Conservation (phyloP, 2,888 invertebrate genomes). For the Shargacucullia verbasci region DNA sequence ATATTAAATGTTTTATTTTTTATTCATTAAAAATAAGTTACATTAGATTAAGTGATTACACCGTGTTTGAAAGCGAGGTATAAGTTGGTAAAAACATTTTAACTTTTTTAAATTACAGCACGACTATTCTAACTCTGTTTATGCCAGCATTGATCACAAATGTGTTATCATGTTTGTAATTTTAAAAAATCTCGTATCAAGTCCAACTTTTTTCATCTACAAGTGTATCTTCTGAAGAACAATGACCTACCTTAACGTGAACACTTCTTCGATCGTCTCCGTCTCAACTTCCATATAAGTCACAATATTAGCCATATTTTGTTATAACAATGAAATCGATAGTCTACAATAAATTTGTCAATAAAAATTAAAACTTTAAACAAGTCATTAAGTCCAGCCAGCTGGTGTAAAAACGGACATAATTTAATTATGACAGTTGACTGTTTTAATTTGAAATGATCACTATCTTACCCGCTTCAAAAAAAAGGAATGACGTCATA, state of each 20-base stretch:
- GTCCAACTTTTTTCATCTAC: too few species aligned
- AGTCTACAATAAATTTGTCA: slow-evolving; percentile 34
- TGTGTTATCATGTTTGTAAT: background rate
- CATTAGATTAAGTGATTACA: too few species aligned
- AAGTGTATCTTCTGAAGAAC: too few species aligned
- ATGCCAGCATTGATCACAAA: background rate
- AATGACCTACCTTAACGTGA: slow-evolving; percentile 71
- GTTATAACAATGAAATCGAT: slow-evolving; percentile 36
- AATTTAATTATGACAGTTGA: slow-evolving; percentile 41
- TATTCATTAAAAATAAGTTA: too few species aligned
- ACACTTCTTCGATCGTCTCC: slow-evolving; percentile 68
- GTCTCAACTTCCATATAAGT: slow-evolving; percentile 65
- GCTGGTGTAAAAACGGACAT: slow-evolving; percentile 47
- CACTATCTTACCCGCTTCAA: slow-evolving; percentile 35
- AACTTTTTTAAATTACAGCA: too few species aligned
- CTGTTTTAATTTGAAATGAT: slow-evolving; percentile 39
- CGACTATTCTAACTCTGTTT: too few species aligned
- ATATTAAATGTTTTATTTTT: too few species aligned
- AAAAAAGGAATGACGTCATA: slow-evolving; percentile 15
- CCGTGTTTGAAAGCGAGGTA: too few species aligned
- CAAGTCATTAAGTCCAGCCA: slow-evolving; percentile 53
- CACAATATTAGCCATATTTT: slow-evolving; percentile 63
- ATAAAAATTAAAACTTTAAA: slow-evolving; percentile 45
- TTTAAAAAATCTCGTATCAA: too few species aligned
- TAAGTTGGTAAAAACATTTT: too few species aligned